Base-by-base conservation (phyloP, 37 sponge, comb jelly and placozoan genomes). In the Chondrosia reniformis region DNA sequence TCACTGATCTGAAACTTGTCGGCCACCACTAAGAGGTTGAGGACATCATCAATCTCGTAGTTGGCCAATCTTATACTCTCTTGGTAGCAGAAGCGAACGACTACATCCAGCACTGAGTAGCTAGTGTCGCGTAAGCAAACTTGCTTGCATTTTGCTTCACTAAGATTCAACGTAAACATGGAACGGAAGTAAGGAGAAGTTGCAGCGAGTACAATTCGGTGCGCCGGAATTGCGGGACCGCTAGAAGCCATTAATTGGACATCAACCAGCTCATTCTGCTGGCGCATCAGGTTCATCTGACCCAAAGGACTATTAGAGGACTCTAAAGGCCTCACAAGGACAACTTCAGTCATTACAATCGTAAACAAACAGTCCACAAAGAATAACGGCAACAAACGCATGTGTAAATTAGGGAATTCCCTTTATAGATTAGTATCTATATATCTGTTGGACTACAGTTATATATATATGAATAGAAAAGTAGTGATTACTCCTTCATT, bases 131-230 rank as follows among this genome's bases (percentile, higher is more conserved):
- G 61, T 25, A 87, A n/a, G 45, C 41, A 22, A 13, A 87, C 79
- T 2, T 33, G 40, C n/a, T 34, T 49, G n/a, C 73, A 45, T 3
- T 25, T 78, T n/a, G 42, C 63, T 39, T 87, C 88, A 33, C 45
- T 63, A 6, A 87, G 79, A 34, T 76, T 43, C 37, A 30, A 57
- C 33, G 67, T 67, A 34, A 87, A 87, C 88, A 87, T 83, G 0
- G 79, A 78, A 12, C 56, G 58, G 79, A 87, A 87, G 74, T 74
- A 87, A 27, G 88, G 78, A 32, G 79, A 79, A 33, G 46, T 13
- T 27, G 79, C 78, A 0, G 88, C 72, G n/a, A 87, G 73, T n/a
- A 87, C 76, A 0, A 24, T 45, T 19, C 74, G 34, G 75, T 87
- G 88, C 1, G 79, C 88, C 15, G 38, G 25, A 31, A 87, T 63